Evolutionary conservation across 2,113 vertebrate genomes (phyloP), one percentile per base, ranked within the genome.

Genomic region (Lagopus muta): DNA sequence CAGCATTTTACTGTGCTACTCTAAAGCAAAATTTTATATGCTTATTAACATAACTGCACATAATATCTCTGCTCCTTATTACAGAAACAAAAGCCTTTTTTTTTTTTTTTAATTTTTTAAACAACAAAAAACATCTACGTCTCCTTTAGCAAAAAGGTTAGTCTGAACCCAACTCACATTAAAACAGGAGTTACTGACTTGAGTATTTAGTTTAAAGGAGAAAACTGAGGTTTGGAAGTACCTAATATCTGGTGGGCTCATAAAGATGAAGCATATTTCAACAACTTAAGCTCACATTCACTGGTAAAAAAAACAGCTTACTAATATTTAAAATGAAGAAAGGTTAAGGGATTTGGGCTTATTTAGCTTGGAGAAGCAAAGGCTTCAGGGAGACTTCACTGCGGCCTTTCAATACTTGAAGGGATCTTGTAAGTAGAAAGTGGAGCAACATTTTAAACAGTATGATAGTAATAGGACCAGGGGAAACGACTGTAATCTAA

Each of bases 41-140:
- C n/a, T 92, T 92, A 78, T 79, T 89, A 90, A 60, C 32, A 45
- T 90, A 81, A 83, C 64, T 92, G 61, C 67, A 58, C 20, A 55
- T 64, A 73, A 77, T 50, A 86, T 54, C 3, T 9, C 64, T 92
- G 70, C 55, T 95, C 19, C 54, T 75, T 64, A 78, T 43, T 87
- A 55, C n/a, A 92, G 61, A 64, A 80, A 62, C 34, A 43, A 5
- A 72, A 80, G 20, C 2, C 14, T n/a, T 82, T 73, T 43, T 58
- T 90, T 75, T n/a, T 48, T 75, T 50, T 87, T 86, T n/a, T 57
- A 40, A 42, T 8, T 47, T 88, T 93, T 62, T 38, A 47, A 95
- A 70, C 54, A 13, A 76, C 60, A 78, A 69, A 30, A n/a, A 6
- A 24, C 8, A 48, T 90, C 30, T 28, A 73, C 21, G 72, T 74